These are phyloP conservation scores for Mionectes macconnelli DNA, from an alignment of 2,113 vertebrate genomes.

Conservation along the genomic window DNA sequence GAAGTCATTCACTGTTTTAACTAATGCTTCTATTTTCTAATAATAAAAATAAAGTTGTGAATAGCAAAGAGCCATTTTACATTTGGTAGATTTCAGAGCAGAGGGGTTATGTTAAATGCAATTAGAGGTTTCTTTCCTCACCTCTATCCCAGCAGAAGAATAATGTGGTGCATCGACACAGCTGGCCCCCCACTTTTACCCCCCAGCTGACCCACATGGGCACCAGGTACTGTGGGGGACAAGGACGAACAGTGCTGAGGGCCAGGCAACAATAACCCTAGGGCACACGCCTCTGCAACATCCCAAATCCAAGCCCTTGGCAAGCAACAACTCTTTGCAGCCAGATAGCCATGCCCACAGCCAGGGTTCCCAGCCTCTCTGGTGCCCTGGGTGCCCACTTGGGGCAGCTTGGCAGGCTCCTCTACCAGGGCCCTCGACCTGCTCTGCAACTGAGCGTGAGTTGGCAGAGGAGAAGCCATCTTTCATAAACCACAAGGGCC, in stretches of 20 bases:
- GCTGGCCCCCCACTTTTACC: neutral
- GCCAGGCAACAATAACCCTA: neutral
- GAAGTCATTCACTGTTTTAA: neutral
- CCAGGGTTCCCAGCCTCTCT: neutral
- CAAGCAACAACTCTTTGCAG: neutral
- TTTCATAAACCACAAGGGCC: neutral
- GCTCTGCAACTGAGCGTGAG: fast-evolving
- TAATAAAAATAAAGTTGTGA: neutral
- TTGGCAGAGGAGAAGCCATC: neutral
- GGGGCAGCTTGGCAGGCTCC: neutral
- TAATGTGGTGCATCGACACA: fast-evolving
- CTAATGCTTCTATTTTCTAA: neutral
- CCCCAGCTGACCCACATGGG: fast-evolving
- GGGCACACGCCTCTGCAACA: fast-evolving
- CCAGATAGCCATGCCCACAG: fast-evolving
- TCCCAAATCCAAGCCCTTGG: neutral
- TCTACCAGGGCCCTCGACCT: neutral
- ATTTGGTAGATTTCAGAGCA: neutral
- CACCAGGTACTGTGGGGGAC: neutral
- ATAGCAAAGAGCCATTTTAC: neutral
- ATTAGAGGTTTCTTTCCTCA: neutral
- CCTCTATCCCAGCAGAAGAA: neutral
- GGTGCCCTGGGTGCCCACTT: no score
- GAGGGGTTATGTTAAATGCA: neutral
- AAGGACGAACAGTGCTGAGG: neutral